phyloP scores from a whole-genome alignment of 2,113 vertebrate species.

The Arothron firmamentum region DNA sequence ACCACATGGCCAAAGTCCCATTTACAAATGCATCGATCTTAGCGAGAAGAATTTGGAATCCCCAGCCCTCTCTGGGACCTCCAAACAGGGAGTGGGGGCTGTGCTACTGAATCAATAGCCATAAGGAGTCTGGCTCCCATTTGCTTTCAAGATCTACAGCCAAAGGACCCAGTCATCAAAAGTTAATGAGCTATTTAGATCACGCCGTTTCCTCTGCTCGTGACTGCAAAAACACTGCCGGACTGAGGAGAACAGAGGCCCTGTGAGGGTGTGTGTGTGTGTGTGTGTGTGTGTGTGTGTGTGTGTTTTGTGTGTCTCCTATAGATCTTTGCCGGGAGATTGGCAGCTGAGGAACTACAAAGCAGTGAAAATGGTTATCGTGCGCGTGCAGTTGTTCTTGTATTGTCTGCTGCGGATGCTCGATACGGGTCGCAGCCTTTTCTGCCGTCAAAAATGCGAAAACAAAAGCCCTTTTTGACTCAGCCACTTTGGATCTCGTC shows the following conservation, averaged over 20 bases:
- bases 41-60: slow-evolving; percentile 68
- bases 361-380: slow-evolving; percentile 45
- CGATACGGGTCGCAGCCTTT: slow-evolving; percentile 38
- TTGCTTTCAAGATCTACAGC: slow-evolving; percentile 73
- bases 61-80: slow-evolving; percentile 41
- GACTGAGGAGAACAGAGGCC: slow-evolving; percentile 28
- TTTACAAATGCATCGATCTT: slow-evolving; percentile 45
- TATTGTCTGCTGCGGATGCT: slow-evolving; percentile 25
- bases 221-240: slow-evolving; percentile 53
- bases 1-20: slow-evolving; percentile 38
- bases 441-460: slow-evolving; percentile 16
- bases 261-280: slow-evolving; percentile 2
- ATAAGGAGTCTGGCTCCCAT: slow-evolving; percentile 69
- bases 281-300: slow-evolving; percentile 26
- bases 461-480: slow-evolving; percentile 24
- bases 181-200: slow-evolving; percentile 76
- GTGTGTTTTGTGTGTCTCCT: slow-evolving; percentile 30
- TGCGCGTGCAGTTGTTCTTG: slow-evolving; percentile 36
- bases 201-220: slow-evolving; percentile 65
- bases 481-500: too few relatives aligned
- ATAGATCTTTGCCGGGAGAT: slow-evolving; percentile 42
- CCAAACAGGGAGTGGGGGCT: slow-evolving; percentile 7
- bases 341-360: slow-evolving; percentile 46
- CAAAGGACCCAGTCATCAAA: slow-evolving; percentile 72
- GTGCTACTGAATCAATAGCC: slow-evolving; percentile 68